Conservation (phyloP, 2,797 vertebrate genomes). For the Distichodus sexfasciatus region DNA sequence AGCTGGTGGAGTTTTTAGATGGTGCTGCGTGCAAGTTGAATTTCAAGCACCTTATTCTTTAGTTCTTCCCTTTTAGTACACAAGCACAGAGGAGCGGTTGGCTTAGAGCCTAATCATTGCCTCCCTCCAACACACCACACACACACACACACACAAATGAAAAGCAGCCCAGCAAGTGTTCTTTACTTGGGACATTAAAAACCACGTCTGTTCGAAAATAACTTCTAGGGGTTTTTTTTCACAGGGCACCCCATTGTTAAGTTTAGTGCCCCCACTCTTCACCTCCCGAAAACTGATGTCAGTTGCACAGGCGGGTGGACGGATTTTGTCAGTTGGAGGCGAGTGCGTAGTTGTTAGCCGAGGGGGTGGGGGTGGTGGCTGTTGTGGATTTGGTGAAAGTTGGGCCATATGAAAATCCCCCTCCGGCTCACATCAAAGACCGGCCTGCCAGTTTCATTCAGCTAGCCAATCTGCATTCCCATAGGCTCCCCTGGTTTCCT, state of each 20-base stretch:
- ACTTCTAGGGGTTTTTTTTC: not conserved
- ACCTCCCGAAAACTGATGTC: constrained; percentile 35
- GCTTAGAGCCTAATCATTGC: constrained; percentile 36
- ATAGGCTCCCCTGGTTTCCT: constrained; percentile 66
- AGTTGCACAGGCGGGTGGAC: constrained; percentile 46
- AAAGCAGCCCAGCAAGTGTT: constrained; percentile 23
- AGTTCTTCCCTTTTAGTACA: constrained; percentile 39
- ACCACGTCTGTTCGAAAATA: constrained; percentile 22
- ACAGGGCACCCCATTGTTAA: constrained; percentile 15
- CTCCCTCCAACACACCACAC: constrained; percentile 19
- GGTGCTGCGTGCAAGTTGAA: constrained; percentile 44
- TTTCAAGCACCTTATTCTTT: constrained; percentile 47
- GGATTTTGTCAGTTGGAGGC: constrained; percentile 63
- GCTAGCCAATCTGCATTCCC: constrained; percentile 75
- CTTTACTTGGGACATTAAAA: constrained; percentile 32
- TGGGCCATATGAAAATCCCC: constrained; percentile 61
- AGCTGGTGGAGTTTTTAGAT: constrained; percentile 35
- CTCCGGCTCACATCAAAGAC: constrained; percentile 71
- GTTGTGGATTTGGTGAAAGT: constrained; percentile 64
- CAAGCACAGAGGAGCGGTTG: constrained; percentile 32
- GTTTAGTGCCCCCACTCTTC: not conserved
- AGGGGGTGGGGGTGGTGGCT: constrained; percentile 34
- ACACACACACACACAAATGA: constrained; percentile 38
- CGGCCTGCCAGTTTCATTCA: constrained; percentile 66
- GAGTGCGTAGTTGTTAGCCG: constrained; percentile 39